Percentiles rank a stretch among this genome's conserved stretches.
Conservation (phyloP, 2,888 invertebrate species). For the Proisotoma minuta region DNA sequence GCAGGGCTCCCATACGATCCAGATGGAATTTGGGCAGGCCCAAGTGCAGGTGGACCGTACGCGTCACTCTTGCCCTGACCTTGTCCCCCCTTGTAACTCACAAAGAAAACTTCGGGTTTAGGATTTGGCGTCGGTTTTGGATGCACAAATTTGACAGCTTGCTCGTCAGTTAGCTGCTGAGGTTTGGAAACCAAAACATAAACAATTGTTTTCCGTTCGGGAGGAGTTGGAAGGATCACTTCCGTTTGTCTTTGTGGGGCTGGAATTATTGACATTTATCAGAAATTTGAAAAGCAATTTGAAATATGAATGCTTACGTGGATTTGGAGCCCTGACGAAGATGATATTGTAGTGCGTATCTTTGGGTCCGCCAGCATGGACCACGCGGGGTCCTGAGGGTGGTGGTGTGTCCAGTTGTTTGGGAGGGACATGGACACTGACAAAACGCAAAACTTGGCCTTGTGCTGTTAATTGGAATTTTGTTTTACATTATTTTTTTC, state of each 20-base stretch:
- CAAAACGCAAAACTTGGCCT: background rate
- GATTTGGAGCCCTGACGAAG: slow-evolving; percentile 9
- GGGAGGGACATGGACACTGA: slow-evolving; percentile 3
- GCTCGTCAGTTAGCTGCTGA: slow-evolving; percentile 58
- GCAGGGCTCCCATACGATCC: no score
- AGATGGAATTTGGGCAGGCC: no score
- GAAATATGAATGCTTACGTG: no score
- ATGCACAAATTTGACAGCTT: slow-evolving; percentile 72
- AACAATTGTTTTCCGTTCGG: slow-evolving; percentile 77
- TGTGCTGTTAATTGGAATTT: no score
- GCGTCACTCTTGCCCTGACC: background rate
- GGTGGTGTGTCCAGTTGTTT: background rate
- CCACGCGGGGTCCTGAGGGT: background rate
- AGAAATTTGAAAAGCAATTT: no score
- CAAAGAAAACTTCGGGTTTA: slow-evolving; percentile 7
- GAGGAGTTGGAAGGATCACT: slow-evolving; percentile 66
- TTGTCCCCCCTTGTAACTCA: background rate
- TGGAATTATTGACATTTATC: no score
- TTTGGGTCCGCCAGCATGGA: background rate
- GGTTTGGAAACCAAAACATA: slow-evolving; percentile 84
- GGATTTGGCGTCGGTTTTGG: slow-evolving; percentile 50
- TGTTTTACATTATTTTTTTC: no score
- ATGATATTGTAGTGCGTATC: slow-evolving; percentile 10
- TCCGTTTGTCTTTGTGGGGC: slow-evolving; percentile 59
- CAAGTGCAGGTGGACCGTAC: background rate